These are phyloP conservation scores for Chiloscyllium plagiosum DNA, from an alignment of 2,113 vertebrate genomes.

Conservation along the genomic window DNA sequence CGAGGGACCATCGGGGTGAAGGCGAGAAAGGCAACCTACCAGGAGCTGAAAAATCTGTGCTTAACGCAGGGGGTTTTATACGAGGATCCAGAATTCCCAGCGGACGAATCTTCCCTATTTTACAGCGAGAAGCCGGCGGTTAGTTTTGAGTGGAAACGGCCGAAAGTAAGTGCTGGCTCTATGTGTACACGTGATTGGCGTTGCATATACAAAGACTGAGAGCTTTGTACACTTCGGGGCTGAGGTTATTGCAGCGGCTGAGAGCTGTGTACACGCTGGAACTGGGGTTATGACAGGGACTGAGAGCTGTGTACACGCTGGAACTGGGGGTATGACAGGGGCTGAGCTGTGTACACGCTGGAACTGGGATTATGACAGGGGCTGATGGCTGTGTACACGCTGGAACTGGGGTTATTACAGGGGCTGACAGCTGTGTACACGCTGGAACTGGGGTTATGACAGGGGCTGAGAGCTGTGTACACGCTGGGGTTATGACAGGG, in stretches of 20 bases:
- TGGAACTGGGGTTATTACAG: too few species aligned
- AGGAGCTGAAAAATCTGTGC: conserved; percentile 70
- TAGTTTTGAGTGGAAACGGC: conserved; percentile 81
- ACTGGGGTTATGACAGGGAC: too few species aligned
- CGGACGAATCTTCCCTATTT: conserved; percentile 69
- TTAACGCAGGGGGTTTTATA: conserved; percentile 63
- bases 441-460: too few species aligned
- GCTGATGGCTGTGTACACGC: too few species aligned
- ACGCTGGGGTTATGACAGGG: neutral
- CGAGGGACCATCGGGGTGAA: neutral
- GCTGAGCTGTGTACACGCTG: too few species aligned
- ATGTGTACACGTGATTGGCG: neutral
- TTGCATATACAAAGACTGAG: neutral
- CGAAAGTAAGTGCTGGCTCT: conserved; percentile 59
- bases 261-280: too few species aligned
- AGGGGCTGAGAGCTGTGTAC: neutral
- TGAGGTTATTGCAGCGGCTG: neutral
- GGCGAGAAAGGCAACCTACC: conserved; percentile 46
- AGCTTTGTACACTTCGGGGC: neutral
- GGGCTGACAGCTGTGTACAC: too few species aligned
- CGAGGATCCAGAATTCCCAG: conserved; percentile 78
- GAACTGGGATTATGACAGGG: too few species aligned
- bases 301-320: too few species aligned
- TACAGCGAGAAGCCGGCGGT: conserved; percentile 71
- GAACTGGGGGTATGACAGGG: too few species aligned